Percentiles rank a stretch among this genome's conserved stretches.
phyloP scores from a whole-genome alignment of 2,888 invertebrate genomes.

The Pammene fasciana region DNA sequence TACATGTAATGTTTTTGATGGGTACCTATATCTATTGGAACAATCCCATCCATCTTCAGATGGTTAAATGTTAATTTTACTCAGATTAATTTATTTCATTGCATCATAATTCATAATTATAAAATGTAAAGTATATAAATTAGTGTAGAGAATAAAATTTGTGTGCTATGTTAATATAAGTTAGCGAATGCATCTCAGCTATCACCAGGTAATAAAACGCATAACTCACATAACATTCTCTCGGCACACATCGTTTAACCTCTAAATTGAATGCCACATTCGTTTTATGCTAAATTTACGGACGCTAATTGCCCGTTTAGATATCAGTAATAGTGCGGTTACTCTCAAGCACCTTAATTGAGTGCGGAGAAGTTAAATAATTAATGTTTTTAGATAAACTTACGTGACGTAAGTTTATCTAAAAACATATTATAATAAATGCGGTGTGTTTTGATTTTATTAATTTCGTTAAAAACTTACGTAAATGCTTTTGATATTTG shows the following conservation, averaged over 20 bases:
- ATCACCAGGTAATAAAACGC: neutral
- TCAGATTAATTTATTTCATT: neutral
- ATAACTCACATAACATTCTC: conserved; percentile 3
- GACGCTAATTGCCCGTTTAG: conserved; percentile 20
- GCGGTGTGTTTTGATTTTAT: no score
- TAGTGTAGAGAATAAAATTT: neutral
- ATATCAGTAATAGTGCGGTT: conserved; percentile 9
- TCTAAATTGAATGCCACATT: conserved; percentile 19
- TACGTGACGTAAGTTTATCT: conserved; percentile 19
- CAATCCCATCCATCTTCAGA: no score
- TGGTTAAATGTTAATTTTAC: neutral
- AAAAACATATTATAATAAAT: conserved; percentile 1
- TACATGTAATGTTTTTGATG: no score
- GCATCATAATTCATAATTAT: neutral
- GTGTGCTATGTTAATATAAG: neutral
- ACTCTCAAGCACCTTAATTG: conserved; percentile 20
- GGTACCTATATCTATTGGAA: no score
- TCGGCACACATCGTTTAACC: conserved; percentile 10
- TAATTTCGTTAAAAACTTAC: no score
- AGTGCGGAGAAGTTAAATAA: conserved; percentile 23
- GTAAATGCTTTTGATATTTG: no score
- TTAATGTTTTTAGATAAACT: conserved; percentile 14
- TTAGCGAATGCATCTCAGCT: conserved; percentile 2
- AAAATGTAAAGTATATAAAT: neutral
- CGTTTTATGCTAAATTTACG: conserved; percentile 35